phyloP scores from a whole-genome alignment of 2,888 invertebrate species.

The Dryobotodes eremita region DNA sequence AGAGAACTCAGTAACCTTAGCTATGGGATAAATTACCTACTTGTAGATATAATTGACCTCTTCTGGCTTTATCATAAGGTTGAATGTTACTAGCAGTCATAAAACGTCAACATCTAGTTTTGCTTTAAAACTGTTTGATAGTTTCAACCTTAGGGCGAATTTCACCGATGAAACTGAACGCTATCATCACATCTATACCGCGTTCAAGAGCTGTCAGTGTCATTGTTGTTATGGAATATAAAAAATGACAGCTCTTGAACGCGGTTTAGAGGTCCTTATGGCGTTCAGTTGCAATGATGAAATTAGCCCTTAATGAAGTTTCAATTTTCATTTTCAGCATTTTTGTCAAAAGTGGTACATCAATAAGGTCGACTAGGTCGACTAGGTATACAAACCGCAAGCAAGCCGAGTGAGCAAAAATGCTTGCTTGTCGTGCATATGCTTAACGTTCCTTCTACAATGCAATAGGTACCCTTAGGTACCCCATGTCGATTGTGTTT shows the following conservation, averaged over 20 bases:
- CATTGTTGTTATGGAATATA: no score
- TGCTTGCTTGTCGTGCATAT: constrained; percentile 7
- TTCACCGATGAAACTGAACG: no score
- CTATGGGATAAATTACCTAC: neutral
- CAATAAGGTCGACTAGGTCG: neutral
- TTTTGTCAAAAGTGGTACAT: neutral
- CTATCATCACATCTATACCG: no score
- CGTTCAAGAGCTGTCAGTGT: no score
- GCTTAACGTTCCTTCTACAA: constrained; percentile 18
- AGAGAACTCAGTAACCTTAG: neutral
- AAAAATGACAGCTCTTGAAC: no score
- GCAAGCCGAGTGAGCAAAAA: constrained; percentile 15
- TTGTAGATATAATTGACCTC: neutral
- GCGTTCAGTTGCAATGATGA: no score
- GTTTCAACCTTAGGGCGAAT: neutral
- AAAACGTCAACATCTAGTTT: neutral
- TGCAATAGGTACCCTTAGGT: neutral
- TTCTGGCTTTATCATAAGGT: neutral
- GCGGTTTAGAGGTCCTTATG: no score
- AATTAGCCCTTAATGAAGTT: no score
- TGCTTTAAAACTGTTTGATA: neutral
- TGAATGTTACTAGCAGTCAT: neutral
- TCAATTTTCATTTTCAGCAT: neutral
- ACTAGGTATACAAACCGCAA: no score
- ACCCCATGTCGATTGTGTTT: neutral